Evolutionary conservation across 2,888 invertebrate species (phyloP).

Genomic region (Melanophora roralis): DNA sequence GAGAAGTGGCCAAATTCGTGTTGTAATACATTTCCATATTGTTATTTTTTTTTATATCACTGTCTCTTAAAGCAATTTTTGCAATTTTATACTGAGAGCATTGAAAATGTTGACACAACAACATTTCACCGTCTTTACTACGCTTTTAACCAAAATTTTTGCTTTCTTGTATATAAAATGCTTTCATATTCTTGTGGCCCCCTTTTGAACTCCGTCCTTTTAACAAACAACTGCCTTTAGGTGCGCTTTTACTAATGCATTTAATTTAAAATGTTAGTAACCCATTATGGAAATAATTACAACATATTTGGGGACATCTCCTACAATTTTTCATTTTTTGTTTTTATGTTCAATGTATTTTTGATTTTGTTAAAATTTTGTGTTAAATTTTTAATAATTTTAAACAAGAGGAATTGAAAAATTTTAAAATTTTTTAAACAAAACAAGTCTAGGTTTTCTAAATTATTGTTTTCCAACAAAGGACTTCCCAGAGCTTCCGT

Average conservation of each 20-base stretch:
- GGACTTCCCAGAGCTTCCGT: too few species aligned
- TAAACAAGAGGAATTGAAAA: too few species aligned
- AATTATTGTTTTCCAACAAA: too few species aligned
- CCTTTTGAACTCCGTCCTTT: not conserved
- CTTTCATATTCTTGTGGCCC: conserved; percentile 5
- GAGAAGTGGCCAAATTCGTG: conserved; percentile 77
- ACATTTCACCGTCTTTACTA: not conserved
- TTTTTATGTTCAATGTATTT: conserved; percentile 59
- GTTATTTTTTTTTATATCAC: not conserved
- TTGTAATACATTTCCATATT: conserved; percentile 77
- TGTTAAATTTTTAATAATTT: conserved; percentile 27
- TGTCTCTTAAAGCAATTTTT: not conserved
- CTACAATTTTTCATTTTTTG: conserved; percentile 69
- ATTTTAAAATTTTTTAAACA: too few species aligned
- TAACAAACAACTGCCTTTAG: conserved; percentile 62
- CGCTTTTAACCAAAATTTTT: conserved; percentile 8
- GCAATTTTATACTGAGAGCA: not conserved
- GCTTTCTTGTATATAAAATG: conserved; percentile 48
- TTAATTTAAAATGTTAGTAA: conserved; percentile 26
- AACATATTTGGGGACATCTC: conserved; percentile 77
- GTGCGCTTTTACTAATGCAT: conserved; percentile 64
- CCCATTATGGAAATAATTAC: conserved; percentile 76
- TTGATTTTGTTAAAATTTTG: conserved; percentile 48
- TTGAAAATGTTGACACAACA: not conserved
- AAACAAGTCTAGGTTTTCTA: too few species aligned